These are phyloP conservation scores for Acholoe squamosa DNA, from an alignment of 2,888 invertebrate species.

Conservation along the genomic window DNA sequence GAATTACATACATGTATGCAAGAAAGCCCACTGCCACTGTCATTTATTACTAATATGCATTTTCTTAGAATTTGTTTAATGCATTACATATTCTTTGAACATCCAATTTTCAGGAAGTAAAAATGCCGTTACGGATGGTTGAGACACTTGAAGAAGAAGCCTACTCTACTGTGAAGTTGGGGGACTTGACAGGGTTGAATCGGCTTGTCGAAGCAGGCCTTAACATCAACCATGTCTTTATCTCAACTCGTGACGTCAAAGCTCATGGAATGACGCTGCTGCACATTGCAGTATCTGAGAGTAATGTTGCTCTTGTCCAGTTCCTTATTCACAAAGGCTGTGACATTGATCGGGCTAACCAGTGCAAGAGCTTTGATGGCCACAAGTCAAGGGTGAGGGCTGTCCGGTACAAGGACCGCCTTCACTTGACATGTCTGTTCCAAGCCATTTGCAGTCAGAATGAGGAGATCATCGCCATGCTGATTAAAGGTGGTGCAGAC, in stretches of 20 bases:
- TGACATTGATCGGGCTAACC: constrained; percentile 74
- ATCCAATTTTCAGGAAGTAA: background rate
- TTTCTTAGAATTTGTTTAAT: too few relatives aligned
- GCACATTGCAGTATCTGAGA: constrained; percentile 72
- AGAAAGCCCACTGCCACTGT: too few relatives aligned
- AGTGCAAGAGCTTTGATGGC: constrained; percentile 72
- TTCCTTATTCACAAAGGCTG: constrained; percentile 71
- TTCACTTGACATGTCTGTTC: constrained; percentile 75
- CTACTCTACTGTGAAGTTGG: constrained; percentile 70
- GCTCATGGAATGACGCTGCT: constrained; percentile 74
- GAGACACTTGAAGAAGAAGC: constrained; percentile 76
- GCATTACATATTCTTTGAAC: too few relatives aligned
- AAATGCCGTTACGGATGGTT: constrained; percentile 67
- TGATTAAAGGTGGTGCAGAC: constrained; percentile 75
- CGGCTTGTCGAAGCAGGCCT: constrained; percentile 74
- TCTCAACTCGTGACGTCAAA: constrained; percentile 70
- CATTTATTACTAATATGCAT: too few relatives aligned
- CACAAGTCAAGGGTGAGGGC: constrained; percentile 70
- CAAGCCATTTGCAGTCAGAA: constrained; percentile 74
- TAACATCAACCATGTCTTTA: constrained; percentile 74
- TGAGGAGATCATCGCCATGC: constrained; percentile 72
- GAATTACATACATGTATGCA: too few relatives aligned
- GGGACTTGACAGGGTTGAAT: constrained; percentile 68
- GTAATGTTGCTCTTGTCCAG: constrained; percentile 71
- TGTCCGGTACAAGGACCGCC: constrained; percentile 70